Conservation (phyloP, 2,888 invertebrate species). For the Nemurella pictetii region DNA sequence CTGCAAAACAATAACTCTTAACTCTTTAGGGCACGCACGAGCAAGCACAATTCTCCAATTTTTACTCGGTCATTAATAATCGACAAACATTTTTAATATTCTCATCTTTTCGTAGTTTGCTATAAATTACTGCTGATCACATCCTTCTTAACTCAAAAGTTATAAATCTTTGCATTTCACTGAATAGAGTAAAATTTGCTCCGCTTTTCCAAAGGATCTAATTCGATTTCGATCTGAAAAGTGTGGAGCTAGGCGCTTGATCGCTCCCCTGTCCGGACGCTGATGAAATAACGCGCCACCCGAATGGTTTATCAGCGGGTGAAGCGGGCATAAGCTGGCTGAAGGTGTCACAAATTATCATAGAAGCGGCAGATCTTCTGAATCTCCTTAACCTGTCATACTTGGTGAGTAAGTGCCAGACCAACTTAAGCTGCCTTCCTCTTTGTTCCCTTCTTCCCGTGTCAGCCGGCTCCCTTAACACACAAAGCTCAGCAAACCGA, state of each 20-base stretch:
- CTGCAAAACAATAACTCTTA: background rate
- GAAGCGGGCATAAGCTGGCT: background rate
- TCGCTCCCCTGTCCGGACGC: background rate
- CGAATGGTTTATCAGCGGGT: background rate
- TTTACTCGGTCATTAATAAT: background rate
- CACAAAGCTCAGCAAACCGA: constrained; percentile 6
- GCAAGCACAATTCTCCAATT: background rate
- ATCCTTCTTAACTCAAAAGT: background rate
- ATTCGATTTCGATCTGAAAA: background rate
- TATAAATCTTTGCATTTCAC: background rate
- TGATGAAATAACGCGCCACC: background rate
- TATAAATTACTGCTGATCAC: background rate
- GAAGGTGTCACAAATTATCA: constrained; percentile 33
- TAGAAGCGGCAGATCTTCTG: background rate
- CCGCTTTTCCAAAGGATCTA: background rate
- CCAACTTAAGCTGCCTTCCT: background rate
- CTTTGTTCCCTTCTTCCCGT: background rate
- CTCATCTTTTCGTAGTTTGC: background rate
- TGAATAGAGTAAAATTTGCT: background rate
- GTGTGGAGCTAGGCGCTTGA: background rate
- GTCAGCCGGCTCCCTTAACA: background rate
- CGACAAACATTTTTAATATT: background rate
- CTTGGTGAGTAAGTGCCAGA: constrained; percentile 23
- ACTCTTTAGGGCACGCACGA: background rate
- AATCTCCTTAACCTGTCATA: constrained; percentile 29